Evolutionary conservation across 2,797 vertebrate genomes (phyloP).

Genomic region (Monodelphis domestica): DNA sequence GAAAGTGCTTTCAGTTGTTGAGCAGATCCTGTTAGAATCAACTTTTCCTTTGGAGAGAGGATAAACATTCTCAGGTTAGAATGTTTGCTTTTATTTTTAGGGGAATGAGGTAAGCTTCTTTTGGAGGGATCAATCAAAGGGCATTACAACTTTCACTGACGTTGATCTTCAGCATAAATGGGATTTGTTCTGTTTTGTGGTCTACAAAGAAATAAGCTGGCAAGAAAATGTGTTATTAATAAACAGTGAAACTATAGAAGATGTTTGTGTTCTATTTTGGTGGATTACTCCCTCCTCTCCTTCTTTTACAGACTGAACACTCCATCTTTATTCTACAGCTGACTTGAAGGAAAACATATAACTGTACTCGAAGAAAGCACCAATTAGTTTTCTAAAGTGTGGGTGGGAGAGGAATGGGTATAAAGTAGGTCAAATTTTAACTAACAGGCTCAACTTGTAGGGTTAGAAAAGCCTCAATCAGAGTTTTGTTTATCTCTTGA

Average conservation of each 20-base stretch:
- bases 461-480: slow-evolving; percentile 72
- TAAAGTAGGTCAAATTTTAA: slow-evolving; percentile 73
- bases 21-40: background rate
- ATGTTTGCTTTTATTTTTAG: slow-evolving; percentile 2
- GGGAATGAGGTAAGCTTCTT: background rate
- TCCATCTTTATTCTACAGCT: slow-evolving; percentile 10
- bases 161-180: background rate
- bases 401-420: slow-evolving; percentile 40
- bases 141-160: background rate
- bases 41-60: background rate
- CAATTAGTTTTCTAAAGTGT: slow-evolving; percentile 46
- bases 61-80: background rate
- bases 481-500: slow-evolving; percentile 64
- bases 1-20: background rate
- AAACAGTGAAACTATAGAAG: slow-evolving; percentile 26
- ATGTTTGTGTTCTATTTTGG: slow-evolving; percentile 2
- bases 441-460: slow-evolving; percentile 59
- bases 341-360: background rate
- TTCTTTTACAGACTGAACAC: background rate
- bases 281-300: background rate
- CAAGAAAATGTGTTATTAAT: slow-evolving; percentile 43
- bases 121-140: background rate
- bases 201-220: slow-evolving; percentile 36
- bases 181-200: background rate
- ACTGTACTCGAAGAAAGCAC: background rate